Percentiles rank a stretch among this genome's conserved stretches.
phyloP scores from a whole-genome alignment of 2,113 vertebrate species.

The Platysternon megacephalum region DNA sequence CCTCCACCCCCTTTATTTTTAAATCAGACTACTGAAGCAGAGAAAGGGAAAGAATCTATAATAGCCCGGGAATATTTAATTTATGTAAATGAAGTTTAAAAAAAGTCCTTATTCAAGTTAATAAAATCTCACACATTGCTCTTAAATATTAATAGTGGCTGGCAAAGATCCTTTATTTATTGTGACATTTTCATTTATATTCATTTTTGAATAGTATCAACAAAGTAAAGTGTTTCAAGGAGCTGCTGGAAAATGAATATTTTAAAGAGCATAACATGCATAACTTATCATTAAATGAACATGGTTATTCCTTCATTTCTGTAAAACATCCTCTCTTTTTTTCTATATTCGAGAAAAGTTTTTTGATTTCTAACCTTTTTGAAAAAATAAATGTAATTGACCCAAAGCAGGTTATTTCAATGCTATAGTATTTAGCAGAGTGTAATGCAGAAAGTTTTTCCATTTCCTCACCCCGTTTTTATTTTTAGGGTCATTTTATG shows the following conservation, averaged over 20 bases:
- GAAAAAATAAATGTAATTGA: slow-evolving; percentile 10
- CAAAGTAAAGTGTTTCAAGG: slow-evolving; percentile 29
- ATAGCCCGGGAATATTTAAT: slow-evolving; percentile 61
- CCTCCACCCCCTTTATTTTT: background rate
- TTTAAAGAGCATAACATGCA: slow-evolving; percentile 25
- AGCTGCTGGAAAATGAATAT: slow-evolving; percentile 40
- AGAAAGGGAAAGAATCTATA: slow-evolving; percentile 55
- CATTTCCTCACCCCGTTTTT: background rate
- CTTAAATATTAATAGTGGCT: slow-evolving; percentile 70
- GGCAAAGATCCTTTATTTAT: slow-evolving; percentile 63
- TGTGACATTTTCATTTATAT: slow-evolving; percentile 61
- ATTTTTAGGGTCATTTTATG: background rate
- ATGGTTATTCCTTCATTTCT: background rate
- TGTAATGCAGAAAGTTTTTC: background rate
- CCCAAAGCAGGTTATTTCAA: background rate
- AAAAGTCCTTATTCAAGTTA: slow-evolving; percentile 52
- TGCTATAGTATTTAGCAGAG: slow-evolving; percentile 1
- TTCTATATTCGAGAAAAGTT: slow-evolving; percentile 3
- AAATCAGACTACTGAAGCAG: slow-evolving; percentile 53
- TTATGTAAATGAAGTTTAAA: slow-evolving; percentile 58
- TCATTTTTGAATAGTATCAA: slow-evolving; percentile 56
- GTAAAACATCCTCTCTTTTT: background rate
- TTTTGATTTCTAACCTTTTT: background rate
- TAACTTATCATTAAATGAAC: slow-evolving; percentile 43
- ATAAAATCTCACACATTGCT: slow-evolving; percentile 49